Conservation (phyloP, 2,113 vertebrate genomes). For the Craseonycteris thonglongyai region DNA sequence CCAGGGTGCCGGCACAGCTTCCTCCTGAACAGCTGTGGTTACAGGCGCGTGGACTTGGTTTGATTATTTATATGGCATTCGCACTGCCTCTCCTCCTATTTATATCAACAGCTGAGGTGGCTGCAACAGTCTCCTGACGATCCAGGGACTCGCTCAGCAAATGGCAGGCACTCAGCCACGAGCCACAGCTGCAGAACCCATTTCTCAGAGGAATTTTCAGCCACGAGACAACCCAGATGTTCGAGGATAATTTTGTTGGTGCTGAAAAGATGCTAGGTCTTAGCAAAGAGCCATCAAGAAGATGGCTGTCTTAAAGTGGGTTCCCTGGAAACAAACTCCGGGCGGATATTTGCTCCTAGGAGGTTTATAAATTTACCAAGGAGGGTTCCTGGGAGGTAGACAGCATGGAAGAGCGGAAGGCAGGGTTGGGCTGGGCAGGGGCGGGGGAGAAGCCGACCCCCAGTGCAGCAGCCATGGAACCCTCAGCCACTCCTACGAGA, state of each 20-base stretch:
- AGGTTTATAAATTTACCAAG: neutral
- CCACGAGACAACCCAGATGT: slow-evolving; percentile 56
- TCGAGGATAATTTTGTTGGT: slow-evolving; percentile 24
- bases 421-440: neutral
- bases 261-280: slow-evolving; percentile 28
- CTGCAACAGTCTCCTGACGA: slow-evolving; percentile 8
- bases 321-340: neutral
- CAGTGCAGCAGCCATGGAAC: neutral
- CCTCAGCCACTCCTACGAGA: rapidly evolving
- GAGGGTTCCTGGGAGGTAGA: neutral
- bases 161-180: slow-evolving; percentile 23
- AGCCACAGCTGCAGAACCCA: slow-evolving; percentile 50
- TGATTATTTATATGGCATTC: slow-evolving; percentile 50
- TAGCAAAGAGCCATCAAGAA: slow-evolving; percentile 22
- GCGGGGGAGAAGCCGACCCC: neutral
- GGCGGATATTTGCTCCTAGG: neutral
- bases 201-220: neutral
- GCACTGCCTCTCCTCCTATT: slow-evolving; percentile 55
- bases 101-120: slow-evolving; percentile 59
- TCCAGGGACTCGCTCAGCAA: slow-evolving; percentile 28
- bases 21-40: slow-evolving; percentile 41
- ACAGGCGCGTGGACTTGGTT: slow-evolving; percentile 1
- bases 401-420: neutral
- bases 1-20: neutral
- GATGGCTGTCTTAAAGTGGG: neutral